A percentile compares a stretch with the other conserved stretches of the same genome.
Evolutionary conservation across 2,888 invertebrate genomes (phyloP).

Genomic region (Hydropsyche betteni): DNA sequence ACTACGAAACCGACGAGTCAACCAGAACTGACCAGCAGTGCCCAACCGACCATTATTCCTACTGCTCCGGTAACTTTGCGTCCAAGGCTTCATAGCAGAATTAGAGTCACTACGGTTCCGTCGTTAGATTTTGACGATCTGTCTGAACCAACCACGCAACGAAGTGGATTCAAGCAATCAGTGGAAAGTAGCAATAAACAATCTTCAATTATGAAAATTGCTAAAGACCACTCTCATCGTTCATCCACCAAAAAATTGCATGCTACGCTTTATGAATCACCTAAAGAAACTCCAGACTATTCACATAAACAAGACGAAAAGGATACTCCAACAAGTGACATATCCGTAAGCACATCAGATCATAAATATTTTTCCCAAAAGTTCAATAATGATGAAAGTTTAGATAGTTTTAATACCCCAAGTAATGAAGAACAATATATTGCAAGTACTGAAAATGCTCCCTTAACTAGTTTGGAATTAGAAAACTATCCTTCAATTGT

Average conservation of each 20-base stretch:
- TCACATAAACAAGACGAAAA: constrained; percentile 66
- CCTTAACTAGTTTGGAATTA: constrained; percentile 34
- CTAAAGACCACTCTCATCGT: constrained; percentile 56
- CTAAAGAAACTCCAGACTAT: constrained; percentile 60
- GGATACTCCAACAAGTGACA: constrained; percentile 65
- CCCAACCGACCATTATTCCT: constrained; percentile 62
- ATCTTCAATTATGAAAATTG: constrained; percentile 66
- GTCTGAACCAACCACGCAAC: constrained; percentile 59
- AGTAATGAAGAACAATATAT: constrained; percentile 56
- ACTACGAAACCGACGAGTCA: constrained; percentile 62
- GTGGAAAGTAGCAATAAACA: constrained; percentile 59
- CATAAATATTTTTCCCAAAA: constrained; percentile 48
- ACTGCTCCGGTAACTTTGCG: constrained; percentile 61
- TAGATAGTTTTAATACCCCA: constrained; percentile 55
- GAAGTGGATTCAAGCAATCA: constrained; percentile 54
- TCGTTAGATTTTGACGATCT: constrained; percentile 54
- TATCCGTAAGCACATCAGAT: constrained; percentile 58
- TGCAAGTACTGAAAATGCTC: constrained; percentile 36
- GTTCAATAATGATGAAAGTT: constrained; percentile 54
- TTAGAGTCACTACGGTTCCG: constrained; percentile 54
- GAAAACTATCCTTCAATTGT: constrained; percentile 11
- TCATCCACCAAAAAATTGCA: constrained; percentile 55
- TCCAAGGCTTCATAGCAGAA: constrained; percentile 57
- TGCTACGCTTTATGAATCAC: constrained; percentile 56
- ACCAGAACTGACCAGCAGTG: constrained; percentile 63